Evolutionary conservation across 2,113 vertebrate species (phyloP), one percentile per base, ranked within the genome.

Genomic region (Phyllopteryx taeniolatus): DNA sequence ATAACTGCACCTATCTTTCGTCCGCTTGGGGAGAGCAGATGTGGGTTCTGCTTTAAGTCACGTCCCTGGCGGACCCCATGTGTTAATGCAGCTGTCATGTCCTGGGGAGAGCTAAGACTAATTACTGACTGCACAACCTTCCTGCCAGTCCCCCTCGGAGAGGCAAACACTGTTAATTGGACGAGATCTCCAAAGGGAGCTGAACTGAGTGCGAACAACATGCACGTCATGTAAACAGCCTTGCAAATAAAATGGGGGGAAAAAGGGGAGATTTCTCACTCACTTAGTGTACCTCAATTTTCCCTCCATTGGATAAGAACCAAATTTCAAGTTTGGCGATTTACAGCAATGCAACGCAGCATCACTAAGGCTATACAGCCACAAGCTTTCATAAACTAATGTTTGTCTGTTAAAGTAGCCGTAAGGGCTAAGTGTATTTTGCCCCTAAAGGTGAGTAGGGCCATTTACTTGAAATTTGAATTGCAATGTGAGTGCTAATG

Each of bases 81-180:
- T 82, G 82, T 71, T 87, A 87, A 85, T 86, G 81, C 84, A 82
- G 82, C 85, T 88, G 85, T 84, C 85, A 83, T 75, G 77, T 87
- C 87, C 88, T 78, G 77, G 76, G 82, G 88, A 86, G 85, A 82
- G 77, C 80, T 80, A 80, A 81, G 86, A 78, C 84, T 91, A 91
- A 91, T 92, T 89, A 92, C 86, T 81, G 85, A 81, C 80, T 85
- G 61, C 76, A 71, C 73, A 77, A 64, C 76, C 83, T 88, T 79
- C 82, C 86, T 90, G 84, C 75, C 81, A 77, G 79, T 76, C 76
- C 83, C 86, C 83, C 85, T 81, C 31, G 44, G 86, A 88, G 85
- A 87, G 71, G 64, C 70, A 67, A 70, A 74, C 76, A 59, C 79
- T 57, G 75, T 81, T 90, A 90, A 91, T 89, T 88, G 79, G 83